Evolutionary conservation across 2,113 vertebrate genomes (phyloP), one percentile per base, ranked within the genome.

Genomic region (Argyrosomus japonicus): DNA sequence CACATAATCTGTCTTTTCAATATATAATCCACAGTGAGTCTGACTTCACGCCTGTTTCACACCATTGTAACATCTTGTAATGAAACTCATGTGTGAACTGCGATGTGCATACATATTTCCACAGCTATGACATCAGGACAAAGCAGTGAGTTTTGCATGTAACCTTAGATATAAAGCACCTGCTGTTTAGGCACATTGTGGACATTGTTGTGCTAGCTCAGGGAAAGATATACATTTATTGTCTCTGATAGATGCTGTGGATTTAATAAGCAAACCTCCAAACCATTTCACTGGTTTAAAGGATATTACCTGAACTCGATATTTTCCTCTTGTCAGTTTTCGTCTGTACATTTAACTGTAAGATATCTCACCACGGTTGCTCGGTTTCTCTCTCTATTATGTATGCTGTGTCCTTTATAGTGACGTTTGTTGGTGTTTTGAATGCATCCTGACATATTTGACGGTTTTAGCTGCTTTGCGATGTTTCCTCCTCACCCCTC

Each of bases 201-300:
- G 63, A 77, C 60, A 50, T 83, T 76, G 70, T 85, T 51, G 82
- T 87, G 88, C 88, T 85, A 70, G 89, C 92, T 94, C 92, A 93
- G 93, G 91, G 93, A 93, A 85, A 86, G 36, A 88, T 60, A 79
- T 21, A 40, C 36, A 21, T 68, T 56, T 72, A 29, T 81, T 81
- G 90, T 92, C 90, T 83, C 57, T 84, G 92, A 92, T 93, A 56
- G 93, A 93, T 65, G 91, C 93, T 91, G 91, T 91, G 91, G 90
- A 74, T 65, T 83, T 29, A 57, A 71, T 57, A 50, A 43, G 21
- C 23, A n/a, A 82, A 81, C 80, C 54, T 77, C 74, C 36, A 40
- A 68, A 74, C 70, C 74, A 69, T 67, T 6, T 68, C 64, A 48
- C 53, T 32, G 72, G 47, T 23, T 84, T 84, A 23, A 50, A 61